Base-by-base conservation (phyloP, 2,113 vertebrate genomes). In the Gymnocephalus cernua region DNA sequence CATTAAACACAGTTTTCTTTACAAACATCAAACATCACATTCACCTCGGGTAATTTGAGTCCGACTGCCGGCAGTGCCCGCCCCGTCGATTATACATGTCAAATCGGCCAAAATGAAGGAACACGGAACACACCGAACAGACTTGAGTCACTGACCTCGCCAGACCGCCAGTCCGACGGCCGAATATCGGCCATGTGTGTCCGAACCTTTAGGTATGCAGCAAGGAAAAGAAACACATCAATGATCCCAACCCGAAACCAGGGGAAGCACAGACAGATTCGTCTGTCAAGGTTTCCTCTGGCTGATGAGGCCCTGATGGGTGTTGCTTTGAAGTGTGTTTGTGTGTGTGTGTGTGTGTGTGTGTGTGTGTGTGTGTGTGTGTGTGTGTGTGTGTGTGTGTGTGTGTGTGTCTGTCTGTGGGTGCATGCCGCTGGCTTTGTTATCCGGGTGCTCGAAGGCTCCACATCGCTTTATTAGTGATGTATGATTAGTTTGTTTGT, bases 251-350 rank as follows among this genome's bases (percentile, higher is more conserved):
- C 61, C 61, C 80, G 62, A 80, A 68, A 79, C 15, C 29, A 59
- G 61, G 72, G 62, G 81, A 88, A 86, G 84, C 66, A 68, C 80
- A 82, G 68, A 81, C 88, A 86, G 77, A 87, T 90, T 87, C 89
- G 83, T 77, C 16, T 70, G 84, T 84, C 73, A 80, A 59, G 81
- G 66, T 79, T 80, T 80, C 51, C 27, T 66, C 61, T 19, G 73
- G 27, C 79, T 66, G 18, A 69, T 32, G 21, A 61, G 75, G 78
- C 78, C 65, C 78, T 72, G 65, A 72, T 75, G 80, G 83, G 78
- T 65, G 69, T 65, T 72, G 73, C 61, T 53, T 74, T 69, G 27
- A 6, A 11, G 15, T 44, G 13, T 61, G 19, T 38, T n/a, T 25
- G 32, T 29, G 13, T 23, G 58, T 69, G 12, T 82, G 64, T 25